Conservation (phyloP, 2,888 invertebrate species). For the Mellilla xanthometata region DNA sequence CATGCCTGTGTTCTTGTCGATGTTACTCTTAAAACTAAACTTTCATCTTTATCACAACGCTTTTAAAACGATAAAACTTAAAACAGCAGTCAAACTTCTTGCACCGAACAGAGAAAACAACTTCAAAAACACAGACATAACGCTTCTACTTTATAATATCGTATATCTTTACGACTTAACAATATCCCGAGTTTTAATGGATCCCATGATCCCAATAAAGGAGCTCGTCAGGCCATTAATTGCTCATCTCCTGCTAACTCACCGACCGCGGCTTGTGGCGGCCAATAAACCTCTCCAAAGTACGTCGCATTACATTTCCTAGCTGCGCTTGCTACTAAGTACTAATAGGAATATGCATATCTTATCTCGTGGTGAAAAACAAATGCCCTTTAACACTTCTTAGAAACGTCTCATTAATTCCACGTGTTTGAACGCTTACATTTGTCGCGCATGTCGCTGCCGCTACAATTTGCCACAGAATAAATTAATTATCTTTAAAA, state of each 20-base stretch:
- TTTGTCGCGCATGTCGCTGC: no score
- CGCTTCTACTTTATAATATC: conserved; percentile 48
- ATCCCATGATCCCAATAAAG: conserved; percentile 32
- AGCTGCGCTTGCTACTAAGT: conserved; percentile 63
- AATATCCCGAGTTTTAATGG: conserved; percentile 19
- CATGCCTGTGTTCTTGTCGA: conserved; percentile 57
- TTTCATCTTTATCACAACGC: background rate
- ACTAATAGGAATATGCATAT: no score
- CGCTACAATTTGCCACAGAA: no score
- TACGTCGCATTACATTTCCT: no score
- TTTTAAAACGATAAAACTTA: background rate
- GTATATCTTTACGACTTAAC: conserved; percentile 23
- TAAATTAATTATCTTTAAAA: no score
- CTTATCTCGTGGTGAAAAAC: no score
- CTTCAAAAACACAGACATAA: conserved; percentile 56
- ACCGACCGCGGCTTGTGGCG: conserved; percentile 23
- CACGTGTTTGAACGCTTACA: no score
- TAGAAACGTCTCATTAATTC: no score
- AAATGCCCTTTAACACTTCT: no score
- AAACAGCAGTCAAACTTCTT: background rate
- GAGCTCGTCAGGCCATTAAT: conserved; percentile 52
- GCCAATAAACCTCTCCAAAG: background rate
- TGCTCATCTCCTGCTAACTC: conserved; percentile 35
- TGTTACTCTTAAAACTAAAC: conserved; percentile 23
- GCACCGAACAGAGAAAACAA: conserved; percentile 27